Conservation (phyloP, 2,888 invertebrate genomes). For the Himalopsyche kuldschensis region DNA sequence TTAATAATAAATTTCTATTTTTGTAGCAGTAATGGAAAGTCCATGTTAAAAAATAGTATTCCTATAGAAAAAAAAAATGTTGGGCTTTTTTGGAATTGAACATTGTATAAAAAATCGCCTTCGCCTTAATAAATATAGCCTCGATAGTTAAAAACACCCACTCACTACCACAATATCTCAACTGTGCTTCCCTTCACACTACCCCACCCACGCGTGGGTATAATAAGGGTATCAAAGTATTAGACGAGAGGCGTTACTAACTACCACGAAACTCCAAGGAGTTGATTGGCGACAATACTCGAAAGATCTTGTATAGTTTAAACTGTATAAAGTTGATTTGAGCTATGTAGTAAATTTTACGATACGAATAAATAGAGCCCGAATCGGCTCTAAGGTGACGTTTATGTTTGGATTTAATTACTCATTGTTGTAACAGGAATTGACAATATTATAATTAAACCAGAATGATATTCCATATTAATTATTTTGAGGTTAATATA, state of each 20-base stretch:
- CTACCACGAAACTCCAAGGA: neutral
- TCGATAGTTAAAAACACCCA: neutral
- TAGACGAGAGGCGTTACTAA: neutral
- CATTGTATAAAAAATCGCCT: neutral
- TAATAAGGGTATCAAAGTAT: neutral
- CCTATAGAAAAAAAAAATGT: neutral
- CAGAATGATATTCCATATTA: neutral
- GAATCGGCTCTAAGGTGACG: neutral
- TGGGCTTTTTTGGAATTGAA: neutral
- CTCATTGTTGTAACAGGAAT: neutral
- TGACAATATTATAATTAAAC: neutral
- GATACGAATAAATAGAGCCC: neutral
- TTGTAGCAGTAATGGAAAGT: neutral
- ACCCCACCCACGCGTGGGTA: neutral
- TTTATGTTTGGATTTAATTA: neutral
- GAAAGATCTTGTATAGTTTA: neutral
- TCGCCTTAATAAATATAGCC: neutral
- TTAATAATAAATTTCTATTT: neutral
- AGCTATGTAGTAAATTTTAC: neutral
- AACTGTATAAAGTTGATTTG: neutral
- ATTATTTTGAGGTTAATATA: too few species aligned
- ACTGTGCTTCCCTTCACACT: neutral
- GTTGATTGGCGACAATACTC: neutral
- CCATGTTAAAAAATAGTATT: neutral
- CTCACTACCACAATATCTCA: neutral